Evolutionary conservation across 1,140 invertebrate species (phyloP), one percentile per base, ranked within the genome.

Genomic region (Pseudomyrmex pallidus): DNA sequence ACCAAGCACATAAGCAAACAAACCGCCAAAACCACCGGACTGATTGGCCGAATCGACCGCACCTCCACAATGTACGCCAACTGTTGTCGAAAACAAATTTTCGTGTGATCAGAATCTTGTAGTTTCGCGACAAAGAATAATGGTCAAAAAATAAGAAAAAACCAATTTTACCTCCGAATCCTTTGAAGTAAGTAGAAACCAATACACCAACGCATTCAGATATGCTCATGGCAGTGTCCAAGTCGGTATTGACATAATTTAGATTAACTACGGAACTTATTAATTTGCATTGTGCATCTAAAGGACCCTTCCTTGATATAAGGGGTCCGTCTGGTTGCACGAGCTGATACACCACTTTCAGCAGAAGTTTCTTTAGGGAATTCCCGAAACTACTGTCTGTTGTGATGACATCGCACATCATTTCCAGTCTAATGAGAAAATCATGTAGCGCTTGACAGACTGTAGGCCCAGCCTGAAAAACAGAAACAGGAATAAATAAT

Each of bases 251-350:
- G 15, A 95, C 94, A 90, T 96, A 97, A 84, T 96, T 95, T 57
- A 97, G 93, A 90, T 96, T 95, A 0, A 96, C 90, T 46, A 97
- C 91, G 35, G 96, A 95, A 15, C 96, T 96, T 56, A 98, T 94
- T 61, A 98, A 94, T 88, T 96, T 96, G 90, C 96, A 96, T 91
- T 98, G 97, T 1, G 97, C 97, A 95, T 98, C 97, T 8, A 98
- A 93, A 15, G 97, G 97, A n/a, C 97, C 97, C 84, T 96, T 95
- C 77, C 96, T 95, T 44, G 95, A 95, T 35, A 96, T 95, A 20
- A 98, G 95, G 7, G 97, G 96, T 25, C 97, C 97, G 12, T 96
- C 95, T 7, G 96, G 96, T 89, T 96, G 95, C 1, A 96, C 94
- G n/a, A 98, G 92, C 87, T 96, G 95, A 83, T 97, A 95, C 2